Percentiles rank a stretch among this genome's conserved stretches.
Conservation (phyloP, 2,797 vertebrate species). For the Poecilia gillii region DNA sequence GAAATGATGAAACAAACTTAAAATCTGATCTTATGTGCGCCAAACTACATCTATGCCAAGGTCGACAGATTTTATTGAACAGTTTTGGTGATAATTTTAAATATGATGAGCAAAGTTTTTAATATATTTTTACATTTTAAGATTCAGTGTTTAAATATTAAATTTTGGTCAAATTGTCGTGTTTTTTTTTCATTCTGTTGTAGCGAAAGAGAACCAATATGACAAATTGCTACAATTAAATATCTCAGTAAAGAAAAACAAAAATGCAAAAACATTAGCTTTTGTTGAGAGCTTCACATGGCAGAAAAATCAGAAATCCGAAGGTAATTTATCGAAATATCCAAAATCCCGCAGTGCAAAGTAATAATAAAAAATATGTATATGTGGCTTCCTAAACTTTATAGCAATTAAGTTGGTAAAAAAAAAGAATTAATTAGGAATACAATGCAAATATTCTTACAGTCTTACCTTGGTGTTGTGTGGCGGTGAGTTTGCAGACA, state of each 20-base stretch:
- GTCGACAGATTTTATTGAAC: neutral
- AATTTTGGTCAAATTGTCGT: neutral
- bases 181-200: too few relatives aligned
- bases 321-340: neutral
- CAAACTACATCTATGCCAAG: neutral
- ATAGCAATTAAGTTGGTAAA: neutral
- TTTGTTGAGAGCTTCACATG: neutral
- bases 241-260: neutral
- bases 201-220: neutral
- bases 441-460: neutral
- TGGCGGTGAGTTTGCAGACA: slow-evolving; percentile 18
- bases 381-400: neutral
- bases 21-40: neutral
- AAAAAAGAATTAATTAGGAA: too few relatives aligned
- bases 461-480: slow-evolving; percentile 57
- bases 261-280: neutral
- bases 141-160: neutral
- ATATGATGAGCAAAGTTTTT: neutral
- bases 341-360: neutral
- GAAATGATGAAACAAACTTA: neutral
- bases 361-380: too few relatives aligned
- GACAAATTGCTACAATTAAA: neutral
- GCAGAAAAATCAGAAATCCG: neutral
- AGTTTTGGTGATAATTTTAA: neutral
- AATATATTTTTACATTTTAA: neutral